Evolutionary conservation across 1,140 invertebrate genomes (phyloP), one percentile per base, ranked within the genome.

Genomic region (Drosophila bocki): DNA sequence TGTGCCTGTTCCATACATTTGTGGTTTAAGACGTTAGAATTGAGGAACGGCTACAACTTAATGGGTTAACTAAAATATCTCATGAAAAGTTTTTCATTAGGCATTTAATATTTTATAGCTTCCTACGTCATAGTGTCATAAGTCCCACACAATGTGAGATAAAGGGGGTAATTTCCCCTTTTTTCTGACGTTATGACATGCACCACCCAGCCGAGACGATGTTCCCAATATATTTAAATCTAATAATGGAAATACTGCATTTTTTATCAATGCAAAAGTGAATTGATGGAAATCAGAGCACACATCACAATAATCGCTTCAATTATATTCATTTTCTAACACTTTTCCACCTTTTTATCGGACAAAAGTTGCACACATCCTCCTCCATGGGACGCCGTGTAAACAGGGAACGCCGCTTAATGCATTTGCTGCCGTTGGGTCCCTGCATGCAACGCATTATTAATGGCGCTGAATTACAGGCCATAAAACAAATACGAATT

Each of bases 401-500:
- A 53, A 19, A 60, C 58, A 22, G 29, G 17, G 17, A 35, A 17
- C 35, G 54, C 13, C 13, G 58, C 17, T 15, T 60, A 60, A 60
- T 59, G 51, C 62, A 42, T 64, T 64, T 37, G 29, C 45, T 51
- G 48, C n/a, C 19, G 37, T 22, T 59, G 13, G 37, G 9, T n/a
- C 29, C 51, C 29, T 39, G 13, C 33, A 65, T 65, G n/a, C 26
- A 42, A 47, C 45, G 58, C 50, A 59, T 60, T 68, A 69, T 80
- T 57, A 48, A 82, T 72, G 61, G 75, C 67, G 47, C 45, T 57
- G 77, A 76, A 79, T 75, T 81, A 70, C 48, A 60, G 68, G 53
- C 54, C 68, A 82, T 75, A 81, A 81, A 85, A 56, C 68, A 75
- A 86, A 86, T 75, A 75, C 75, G 69, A 71, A 64, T 78, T 78